phyloP scores from a whole-genome alignment of 2,113 vertebrate species.

The Rostratula benghalensis region DNA sequence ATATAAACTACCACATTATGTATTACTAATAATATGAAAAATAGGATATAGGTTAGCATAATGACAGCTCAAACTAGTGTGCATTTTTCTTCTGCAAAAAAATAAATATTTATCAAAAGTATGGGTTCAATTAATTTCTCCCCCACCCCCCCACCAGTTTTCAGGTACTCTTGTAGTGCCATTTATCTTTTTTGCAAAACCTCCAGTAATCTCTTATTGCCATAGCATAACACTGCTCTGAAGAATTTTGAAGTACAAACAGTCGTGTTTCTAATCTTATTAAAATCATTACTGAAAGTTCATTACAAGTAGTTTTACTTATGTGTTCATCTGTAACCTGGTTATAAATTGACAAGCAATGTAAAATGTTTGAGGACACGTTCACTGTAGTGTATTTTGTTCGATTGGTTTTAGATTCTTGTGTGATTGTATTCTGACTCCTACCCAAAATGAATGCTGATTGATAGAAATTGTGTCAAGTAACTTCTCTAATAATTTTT shows the following conservation, averaged over 20 bases:
- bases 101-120: conserved; percentile 85
- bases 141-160: conserved; percentile 57
- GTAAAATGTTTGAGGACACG: not conserved
- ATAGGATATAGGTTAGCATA: conserved; percentile 81
- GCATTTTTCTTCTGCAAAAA: conserved; percentile 83
- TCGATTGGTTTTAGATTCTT: conserved; percentile 5
- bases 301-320: not conserved
- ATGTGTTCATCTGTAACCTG: not conserved
- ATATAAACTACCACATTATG: conserved; percentile 87
- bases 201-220: conserved; percentile 75
- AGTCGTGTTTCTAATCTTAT: conserved; percentile 53
- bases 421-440: conserved; percentile 14
- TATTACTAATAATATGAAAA: conserved; percentile 87
- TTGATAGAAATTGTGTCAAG: conserved; percentile 10
- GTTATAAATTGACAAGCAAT: not conserved
- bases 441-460: not conserved
- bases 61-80: conserved; percentile 82
- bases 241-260: conserved; percentile 67
- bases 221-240: conserved; percentile 59
- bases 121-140: conserved; percentile 80
- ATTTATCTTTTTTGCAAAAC: conserved; percentile 79
- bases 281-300: conserved; percentile 64
- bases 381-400: not conserved
- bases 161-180: conserved; percentile 64
- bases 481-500: conserved; percentile 26